Base-by-base conservation (phyloP, 2,113 vertebrate species). In the Tupaia chinensis region DNA sequence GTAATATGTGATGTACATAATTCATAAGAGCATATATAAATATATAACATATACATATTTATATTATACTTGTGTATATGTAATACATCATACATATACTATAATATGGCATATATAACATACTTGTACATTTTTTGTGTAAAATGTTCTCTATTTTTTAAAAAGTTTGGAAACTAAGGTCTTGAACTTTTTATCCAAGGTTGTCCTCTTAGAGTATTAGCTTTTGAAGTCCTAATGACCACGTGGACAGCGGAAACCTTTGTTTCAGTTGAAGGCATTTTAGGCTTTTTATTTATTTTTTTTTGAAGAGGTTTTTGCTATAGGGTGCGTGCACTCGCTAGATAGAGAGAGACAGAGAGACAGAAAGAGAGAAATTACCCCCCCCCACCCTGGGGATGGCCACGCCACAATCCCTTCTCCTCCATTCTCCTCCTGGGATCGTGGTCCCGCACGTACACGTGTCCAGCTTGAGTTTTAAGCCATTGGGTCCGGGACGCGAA, bases 101-200 rank as follows among this genome's bases (percentile, higher is more conserved):
- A 44, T 80, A 80, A 84, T 34, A 88, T 44, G 72, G 44, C 15
- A 44, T 54, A 73, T 85, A 23, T 69, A 27, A 65, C 32, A 83
- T 13, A 72, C 15, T 69, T 32, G 69, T n/a, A 85, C 73, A 61
- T 34, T 34, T 74, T 95, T 92, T 89, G 63, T 63, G 27, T 9
- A 74, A 93, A 73, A 10, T 1, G 25, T 53, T 90, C 89, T 91
- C n/a, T n/a, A 11, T 87, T 94, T 83, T 23, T 86, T 93, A 96
- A 87, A 89, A 70, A 61, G n/a, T 91, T 93, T 86, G 72, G 77
- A 78, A 69, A 78, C 22, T 20, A 53, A 93, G 74, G 65, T 8
- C 12, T 66, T 92, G 77, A 95, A 73, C 1, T 95, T 80, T 95
- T 86, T 70, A 78, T 79, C 15, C 12, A 23, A 23, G 20, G 29